These are phyloP conservation scores for Cataglyphis albicans DNA, from an alignment of 2,888 invertebrate species.

Conservation along the genomic window DNA sequence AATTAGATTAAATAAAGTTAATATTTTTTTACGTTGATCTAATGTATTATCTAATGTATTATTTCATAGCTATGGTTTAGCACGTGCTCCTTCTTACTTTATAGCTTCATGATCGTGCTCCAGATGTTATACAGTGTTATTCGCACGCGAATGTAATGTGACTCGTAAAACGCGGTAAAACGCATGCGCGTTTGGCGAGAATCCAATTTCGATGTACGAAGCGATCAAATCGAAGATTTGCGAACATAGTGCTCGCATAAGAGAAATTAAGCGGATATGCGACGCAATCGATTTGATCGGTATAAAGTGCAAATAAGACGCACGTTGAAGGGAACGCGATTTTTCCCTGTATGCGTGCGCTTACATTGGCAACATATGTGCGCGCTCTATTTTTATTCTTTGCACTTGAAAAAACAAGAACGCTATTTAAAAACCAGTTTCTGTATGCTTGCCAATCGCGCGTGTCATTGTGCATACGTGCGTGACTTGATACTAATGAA, in stretches of 20 bases:
- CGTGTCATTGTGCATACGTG: conserved; percentile 44
- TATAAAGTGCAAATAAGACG: conserved; percentile 44
- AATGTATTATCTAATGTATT: neutral
- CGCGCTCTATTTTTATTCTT: conserved; percentile 65
- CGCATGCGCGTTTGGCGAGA: conserved; percentile 63
- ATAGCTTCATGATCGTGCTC: neutral
- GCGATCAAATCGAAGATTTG: conserved; percentile 65
- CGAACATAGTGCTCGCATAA: conserved; percentile 52
- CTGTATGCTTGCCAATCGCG: conserved; percentile 70
- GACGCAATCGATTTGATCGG: conserved; percentile 48
- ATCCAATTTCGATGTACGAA: conserved; percentile 63
- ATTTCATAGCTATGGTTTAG: neutral
- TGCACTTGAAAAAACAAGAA: conserved; percentile 72
- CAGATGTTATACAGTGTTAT: conserved; percentile 21
- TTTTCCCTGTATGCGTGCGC: neutral
- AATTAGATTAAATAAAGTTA: neutral
- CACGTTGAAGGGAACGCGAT: neutral
- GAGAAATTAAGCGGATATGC: conserved; percentile 58
- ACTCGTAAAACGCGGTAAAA: conserved; percentile 64
- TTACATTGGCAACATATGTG: neutral
- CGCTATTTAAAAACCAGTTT: conserved; percentile 69
- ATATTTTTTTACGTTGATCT: neutral
- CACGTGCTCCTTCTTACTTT: neutral
- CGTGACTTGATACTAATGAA: conserved; percentile 2
- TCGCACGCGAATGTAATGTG: conserved; percentile 38